Base-by-base conservation (phyloP, 2,888 invertebrate genomes). In the Poecilus cupreus region DNA sequence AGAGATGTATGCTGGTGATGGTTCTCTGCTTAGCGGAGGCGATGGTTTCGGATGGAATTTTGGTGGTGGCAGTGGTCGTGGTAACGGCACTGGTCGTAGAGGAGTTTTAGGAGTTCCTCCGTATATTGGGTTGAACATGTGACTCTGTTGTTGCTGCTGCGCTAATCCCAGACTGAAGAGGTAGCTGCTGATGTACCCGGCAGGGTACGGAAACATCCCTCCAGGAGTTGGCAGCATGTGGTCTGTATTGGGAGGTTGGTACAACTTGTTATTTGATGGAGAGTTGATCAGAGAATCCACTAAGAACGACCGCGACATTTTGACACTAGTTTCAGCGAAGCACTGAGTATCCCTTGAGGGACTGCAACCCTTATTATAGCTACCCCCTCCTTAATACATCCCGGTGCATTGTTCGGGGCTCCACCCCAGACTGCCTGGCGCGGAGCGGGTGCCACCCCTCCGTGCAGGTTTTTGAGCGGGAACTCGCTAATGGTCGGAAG, bases 281-380 rank as follows among this genome's bases (percentile, higher is more conserved):
- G 92, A 92, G 86, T 91, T 92, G 90, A 96, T 94, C 80, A 96
- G 89, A 75, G 96, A 94, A 86, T 96, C 96, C 86, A 96, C 95
- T 80, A 95, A 88, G 87, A 96, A 96, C 84, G 95, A 96, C 84
- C 95, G 93, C 82, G 96, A 96, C 95, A 96, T 96, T 85, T 90
- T 91, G 64, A 18, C 46, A 13, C n/a, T 13, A 46, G 32, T 32
- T 32, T 5, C 32, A 32, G 8, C 32, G 32, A 32, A 32, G 83
- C 83, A 82, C 82, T 81, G 82, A 54, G 5, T 37, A 13, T 51
- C 37, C 11, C 60, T 60, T 13, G n/a, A 20, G 39, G 49, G 39
- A 11, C 10, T 68, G 39, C 64, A 81, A n/a, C 60, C 37, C 68
- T 72, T 76, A 68, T 64, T 24, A 76, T 37, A 75, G 22, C 64